Base-by-base conservation (phyloP, 1,140 invertebrate species). In the Frieseomelitta varia region DNA sequence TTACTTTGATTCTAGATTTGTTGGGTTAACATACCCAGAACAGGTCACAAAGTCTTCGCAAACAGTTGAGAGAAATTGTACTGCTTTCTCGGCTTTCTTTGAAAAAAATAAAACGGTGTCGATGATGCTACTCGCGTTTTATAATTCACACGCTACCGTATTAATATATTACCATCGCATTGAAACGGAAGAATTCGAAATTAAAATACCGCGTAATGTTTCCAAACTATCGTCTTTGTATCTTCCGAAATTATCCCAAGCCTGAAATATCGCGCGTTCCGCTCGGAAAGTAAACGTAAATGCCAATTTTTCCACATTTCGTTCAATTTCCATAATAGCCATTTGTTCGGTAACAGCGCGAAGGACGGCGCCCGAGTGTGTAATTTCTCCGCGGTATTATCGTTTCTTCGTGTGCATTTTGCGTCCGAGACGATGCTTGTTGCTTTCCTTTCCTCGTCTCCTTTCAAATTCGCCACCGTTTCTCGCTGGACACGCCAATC, bases 351-450 rank as follows among this genome's bases (percentile, higher is more conserved):
- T 34, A 55, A 34, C 30, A 17, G 19, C 12, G 30, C 12, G 53
- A 61, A 30, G 58, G 6, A 75, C 39, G 21, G 21, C 21, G 39
- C 27, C 14, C 51, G 27, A 74, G 72, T 12, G 15, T 74, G 12
- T 56, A 74, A 55, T 73, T 73, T 73, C 47, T 73, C n/a, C 53
- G 27, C 2, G n/a, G 4, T 21, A 74, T 74, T 34, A 53, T 74
- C 71, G 15, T 73, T 53, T 51, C 47, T 24, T 11, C 47, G 21
- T 30, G 27, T 30, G n/a, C 71, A 58, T 58, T 72, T 47, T 30
- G 58, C 53, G 19, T 39, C 24, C 39, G 15, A 24, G 2, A 2
- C 6, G 17, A 21, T 2, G 24, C 24, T 53, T 8, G n/a, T 15
- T 47, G 8, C n/a, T 24, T 19, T 11, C 3, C 19, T 24, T 11